These are phyloP conservation scores for Caenorhabditis drosophilae DNA, from an alignment of 2,888 invertebrate genomes.

Conservation along the genomic window DNA sequence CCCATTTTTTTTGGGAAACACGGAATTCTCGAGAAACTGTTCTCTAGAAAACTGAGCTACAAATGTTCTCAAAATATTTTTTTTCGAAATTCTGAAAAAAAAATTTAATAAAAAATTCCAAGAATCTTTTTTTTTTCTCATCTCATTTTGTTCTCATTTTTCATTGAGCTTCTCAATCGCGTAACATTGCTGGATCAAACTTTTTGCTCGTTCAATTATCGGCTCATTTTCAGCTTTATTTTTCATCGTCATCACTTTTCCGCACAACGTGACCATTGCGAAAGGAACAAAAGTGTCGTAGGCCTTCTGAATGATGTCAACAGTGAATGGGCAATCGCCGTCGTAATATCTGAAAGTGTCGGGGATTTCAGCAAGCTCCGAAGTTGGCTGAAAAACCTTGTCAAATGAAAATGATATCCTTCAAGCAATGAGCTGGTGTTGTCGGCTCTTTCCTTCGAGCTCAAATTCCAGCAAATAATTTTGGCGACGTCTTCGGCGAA, in stretches of 20 bases:
- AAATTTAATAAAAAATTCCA: neutral
- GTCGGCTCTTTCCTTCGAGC: slow-evolving; percentile 39
- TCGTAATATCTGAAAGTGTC: slow-evolving; percentile 30
- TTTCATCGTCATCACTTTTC: slow-evolving; percentile 44
- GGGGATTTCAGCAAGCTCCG: neutral
- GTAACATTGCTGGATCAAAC: slow-evolving; percentile 45
- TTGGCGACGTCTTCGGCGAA: slow-evolving; percentile 67
- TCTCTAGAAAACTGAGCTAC: neutral
- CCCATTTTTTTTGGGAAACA: neutral
- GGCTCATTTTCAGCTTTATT: slow-evolving; percentile 43
- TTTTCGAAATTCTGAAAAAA: neutral
- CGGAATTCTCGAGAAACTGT: neutral
- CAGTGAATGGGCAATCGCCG: slow-evolving; percentile 36
- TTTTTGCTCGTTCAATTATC: slow-evolving; percentile 47
- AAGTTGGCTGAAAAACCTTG: slow-evolving; percentile 8
- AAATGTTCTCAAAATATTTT: neutral
- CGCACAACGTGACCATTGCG: slow-evolving; percentile 48
- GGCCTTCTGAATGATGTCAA: slow-evolving; percentile 41
- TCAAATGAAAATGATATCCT: slow-evolving; percentile 45
- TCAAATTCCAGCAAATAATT: slow-evolving; percentile 64
- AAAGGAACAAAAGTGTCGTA: slow-evolving; percentile 48
- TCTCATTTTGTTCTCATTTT: neutral
- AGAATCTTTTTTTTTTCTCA: neutral
- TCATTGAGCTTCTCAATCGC: slow-evolving; percentile 38
- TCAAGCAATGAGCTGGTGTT: slow-evolving; percentile 42